Base-by-base conservation (phyloP, 2,797 vertebrate genomes). In the Bradypodion pumilum region DNA sequence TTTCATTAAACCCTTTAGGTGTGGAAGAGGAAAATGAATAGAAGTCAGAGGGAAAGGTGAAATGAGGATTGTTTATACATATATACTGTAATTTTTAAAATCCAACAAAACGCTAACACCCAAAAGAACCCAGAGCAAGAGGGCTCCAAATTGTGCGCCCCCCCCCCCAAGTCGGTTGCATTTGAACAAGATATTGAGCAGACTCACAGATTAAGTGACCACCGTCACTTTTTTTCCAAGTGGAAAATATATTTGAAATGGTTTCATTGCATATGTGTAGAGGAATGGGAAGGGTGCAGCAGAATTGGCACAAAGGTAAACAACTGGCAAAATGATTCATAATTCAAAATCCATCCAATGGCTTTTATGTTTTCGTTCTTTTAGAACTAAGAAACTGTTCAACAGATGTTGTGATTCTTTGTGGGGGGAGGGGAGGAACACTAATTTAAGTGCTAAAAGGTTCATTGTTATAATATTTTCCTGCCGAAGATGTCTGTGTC, bases 381-480 rank as follows among this genome's bases (percentile, higher is more conserved):
- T 92, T 15, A 95, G 94, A 95, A 95, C 95, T 94, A 90, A 96
- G 94, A 96, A 94, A 95, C 95, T 96, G 95, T 81, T 94, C 89
- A 93, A 95, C 96, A 97, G 96, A 97, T 96, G 96, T 95, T 94
- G 90, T 91, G 40, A 37, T 69, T 68, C 86, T 79, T 49, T 25
- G 29, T 42, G 9, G 12, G 40, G 15, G 78, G 75, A 85, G 65
- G 88, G 93, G 92, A 85, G 89, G 93, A 93, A 92, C 89, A 89
- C 93, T 94, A 94, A 95, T 95, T 95, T 96, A 95, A 96, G 94
- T 96, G 93, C 94, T 94, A 95, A 96, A 95, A 95, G 92, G 94
- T 93, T 95, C 87, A 85, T 88, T 89, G 89, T 89, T 79, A 92
- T 91, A 94, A 95, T 88, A 92, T 92, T 94, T 93, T 92, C 90